Evolutionary conservation across 2,113 vertebrate genomes (phyloP).

Genomic region (Eidolon helvum): DNA sequence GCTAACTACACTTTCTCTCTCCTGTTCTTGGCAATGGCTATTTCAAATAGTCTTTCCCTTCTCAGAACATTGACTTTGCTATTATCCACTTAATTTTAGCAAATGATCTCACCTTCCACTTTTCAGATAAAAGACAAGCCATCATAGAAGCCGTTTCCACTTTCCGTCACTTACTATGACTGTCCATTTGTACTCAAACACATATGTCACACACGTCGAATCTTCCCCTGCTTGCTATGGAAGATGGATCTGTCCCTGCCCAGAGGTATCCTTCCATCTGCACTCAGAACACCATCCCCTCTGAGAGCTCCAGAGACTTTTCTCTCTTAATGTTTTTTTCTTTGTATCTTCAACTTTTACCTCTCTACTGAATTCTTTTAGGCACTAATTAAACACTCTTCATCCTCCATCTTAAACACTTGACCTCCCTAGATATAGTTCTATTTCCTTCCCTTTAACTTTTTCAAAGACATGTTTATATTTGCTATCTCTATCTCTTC

Average conservation of each 20-base stretch:
- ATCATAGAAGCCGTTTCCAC: neutral
- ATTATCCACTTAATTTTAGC: neutral
- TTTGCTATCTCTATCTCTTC: neutral
- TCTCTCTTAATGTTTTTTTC: neutral
- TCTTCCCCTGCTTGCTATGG: neutral
- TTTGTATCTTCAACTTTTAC: neutral
- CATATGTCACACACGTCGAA: fast-evolving
- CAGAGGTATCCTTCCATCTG: fast-evolving
- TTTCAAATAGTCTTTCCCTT: neutral
- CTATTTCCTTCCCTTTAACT: neutral
- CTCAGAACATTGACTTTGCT: neutral
- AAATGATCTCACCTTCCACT: neutral
- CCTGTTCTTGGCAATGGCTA: neutral
- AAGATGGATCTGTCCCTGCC: neutral
- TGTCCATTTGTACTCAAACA: neutral
- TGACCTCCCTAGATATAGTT: neutral
- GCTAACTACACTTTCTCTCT: neutral
- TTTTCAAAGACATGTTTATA: neutral
- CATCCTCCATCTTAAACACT: neutral
- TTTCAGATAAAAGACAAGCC: neutral
- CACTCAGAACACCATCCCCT: neutral
- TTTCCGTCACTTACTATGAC: neutral
- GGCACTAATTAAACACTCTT: neutral
- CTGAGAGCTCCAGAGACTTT: neutral
- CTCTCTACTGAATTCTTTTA: neutral